phyloP scores from a whole-genome alignment of 1,140 invertebrate genomes.

The Atta texana region DNA sequence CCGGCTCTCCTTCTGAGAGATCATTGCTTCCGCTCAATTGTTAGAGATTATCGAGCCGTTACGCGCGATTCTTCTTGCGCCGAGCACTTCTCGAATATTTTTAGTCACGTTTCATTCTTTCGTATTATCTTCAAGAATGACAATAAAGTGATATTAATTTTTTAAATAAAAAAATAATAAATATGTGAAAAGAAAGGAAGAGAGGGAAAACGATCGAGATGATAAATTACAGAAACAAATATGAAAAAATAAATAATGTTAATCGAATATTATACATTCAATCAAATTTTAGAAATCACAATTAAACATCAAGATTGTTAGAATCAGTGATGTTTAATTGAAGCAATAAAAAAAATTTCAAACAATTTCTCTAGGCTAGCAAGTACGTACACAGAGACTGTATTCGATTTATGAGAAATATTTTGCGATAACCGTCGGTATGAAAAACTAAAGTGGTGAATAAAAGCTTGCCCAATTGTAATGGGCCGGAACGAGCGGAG shows the following conservation, averaged over 20 bases:
- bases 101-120: constrained; percentile 13
- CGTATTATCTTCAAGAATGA: constrained; percentile 6
- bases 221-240: neutral
- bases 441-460: constrained; percentile 71
- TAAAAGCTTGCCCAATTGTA: constrained; percentile 70
- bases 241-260: too few relatives aligned
- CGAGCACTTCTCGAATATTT: constrained; percentile 27
- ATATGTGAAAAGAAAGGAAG: neutral
- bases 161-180: neutral
- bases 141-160: neutral
- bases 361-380: neutral
- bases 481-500: constrained; percentile 66
- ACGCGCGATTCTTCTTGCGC: constrained; percentile 29
- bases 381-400: neutral
- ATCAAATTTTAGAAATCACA: constrained; percentile 8
- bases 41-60: constrained; percentile 62
- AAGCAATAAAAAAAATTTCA: neutral
- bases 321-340: neutral
- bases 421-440: constrained; percentile 68
- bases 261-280: neutral
- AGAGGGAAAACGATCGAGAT: neutral
- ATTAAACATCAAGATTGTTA: constrained; percentile 1
- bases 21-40: constrained; percentile 67
- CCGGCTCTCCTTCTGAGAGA: constrained; percentile 44
- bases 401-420: constrained; percentile 68